Conservation (phyloP, 2,113 vertebrate genomes). For the Microcebus murinus region DNA sequence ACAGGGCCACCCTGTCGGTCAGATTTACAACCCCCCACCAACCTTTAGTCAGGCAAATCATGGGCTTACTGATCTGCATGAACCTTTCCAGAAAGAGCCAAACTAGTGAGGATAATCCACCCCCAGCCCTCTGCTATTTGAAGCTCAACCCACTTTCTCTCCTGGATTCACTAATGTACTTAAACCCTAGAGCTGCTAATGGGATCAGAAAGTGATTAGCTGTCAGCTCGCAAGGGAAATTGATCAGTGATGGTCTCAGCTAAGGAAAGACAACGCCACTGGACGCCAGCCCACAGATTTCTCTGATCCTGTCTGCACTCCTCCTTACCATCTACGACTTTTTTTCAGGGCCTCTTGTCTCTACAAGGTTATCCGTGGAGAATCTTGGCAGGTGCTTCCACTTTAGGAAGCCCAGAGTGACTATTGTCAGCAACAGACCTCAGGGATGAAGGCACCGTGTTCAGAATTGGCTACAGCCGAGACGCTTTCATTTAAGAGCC, state of each 20-base stretch:
- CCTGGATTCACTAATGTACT: not conserved
- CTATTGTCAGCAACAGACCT: not conserved
- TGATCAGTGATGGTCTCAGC: not conserved
- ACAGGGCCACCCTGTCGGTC: not conserved
- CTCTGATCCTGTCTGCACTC: not conserved
- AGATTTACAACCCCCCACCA: not conserved
- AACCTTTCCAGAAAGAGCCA: not conserved
- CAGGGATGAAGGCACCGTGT: not conserved
- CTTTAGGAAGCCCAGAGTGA: not conserved
- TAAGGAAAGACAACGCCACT: not conserved
- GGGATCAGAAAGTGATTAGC: conserved; percentile 47
- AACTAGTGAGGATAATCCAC: not conserved
- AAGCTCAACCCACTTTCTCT: not conserved
- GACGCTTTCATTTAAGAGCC: not conserved
- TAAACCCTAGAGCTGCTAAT: not conserved
- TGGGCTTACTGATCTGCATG: not conserved
- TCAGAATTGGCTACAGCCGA: not conserved
- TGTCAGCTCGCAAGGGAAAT: not conserved
- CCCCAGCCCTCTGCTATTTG: not conserved
- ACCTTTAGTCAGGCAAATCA: conserved; percentile 30
- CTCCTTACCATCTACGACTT: not conserved
- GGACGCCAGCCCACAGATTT: not conserved
- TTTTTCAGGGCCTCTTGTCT: not conserved
- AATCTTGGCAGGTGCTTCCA: not conserved
- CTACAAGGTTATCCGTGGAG: not conserved